These are phyloP conservation scores for Rhadina sibilatrix DNA, from an alignment of 2,113 vertebrate genomes.

Conservation along the genomic window DNA sequence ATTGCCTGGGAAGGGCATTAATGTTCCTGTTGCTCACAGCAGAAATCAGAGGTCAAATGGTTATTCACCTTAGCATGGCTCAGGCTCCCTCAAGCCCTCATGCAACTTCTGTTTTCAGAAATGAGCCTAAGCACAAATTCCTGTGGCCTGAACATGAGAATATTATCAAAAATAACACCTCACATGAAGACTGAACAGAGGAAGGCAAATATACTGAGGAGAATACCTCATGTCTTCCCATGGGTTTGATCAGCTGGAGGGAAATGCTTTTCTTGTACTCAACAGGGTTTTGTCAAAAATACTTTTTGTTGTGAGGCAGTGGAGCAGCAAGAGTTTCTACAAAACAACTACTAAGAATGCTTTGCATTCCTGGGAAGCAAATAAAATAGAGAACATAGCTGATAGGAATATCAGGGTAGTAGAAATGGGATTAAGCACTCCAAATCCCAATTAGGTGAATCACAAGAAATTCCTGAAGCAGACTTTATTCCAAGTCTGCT, in stretches of 20 bases:
- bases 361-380: neutral
- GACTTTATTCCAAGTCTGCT: neutral
- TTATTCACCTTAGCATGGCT: neutral
- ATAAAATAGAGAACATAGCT: neutral
- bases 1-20: slow-evolving; percentile 1
- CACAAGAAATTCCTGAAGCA: neutral
- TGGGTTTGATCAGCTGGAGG: neutral
- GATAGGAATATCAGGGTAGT: neutral
- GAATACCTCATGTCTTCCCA: neutral
- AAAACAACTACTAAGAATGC: neutral
- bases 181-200: neutral
- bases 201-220: neutral
- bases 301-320: neutral
- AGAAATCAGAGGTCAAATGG: slow-evolving; percentile 28
- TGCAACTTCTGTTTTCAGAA: neutral
- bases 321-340: neutral
- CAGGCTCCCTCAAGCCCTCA: neutral
- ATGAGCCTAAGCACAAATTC: neutral
- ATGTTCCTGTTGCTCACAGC: neutral
- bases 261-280: neutral
- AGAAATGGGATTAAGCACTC: neutral
- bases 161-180: neutral
- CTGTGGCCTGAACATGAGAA: neutral
- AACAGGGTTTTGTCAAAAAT: neutral
- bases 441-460: neutral